These are phyloP conservation scores for Cylas formicarius DNA, from an alignment of 1,140 invertebrate genomes.

Conservation along the genomic window DNA sequence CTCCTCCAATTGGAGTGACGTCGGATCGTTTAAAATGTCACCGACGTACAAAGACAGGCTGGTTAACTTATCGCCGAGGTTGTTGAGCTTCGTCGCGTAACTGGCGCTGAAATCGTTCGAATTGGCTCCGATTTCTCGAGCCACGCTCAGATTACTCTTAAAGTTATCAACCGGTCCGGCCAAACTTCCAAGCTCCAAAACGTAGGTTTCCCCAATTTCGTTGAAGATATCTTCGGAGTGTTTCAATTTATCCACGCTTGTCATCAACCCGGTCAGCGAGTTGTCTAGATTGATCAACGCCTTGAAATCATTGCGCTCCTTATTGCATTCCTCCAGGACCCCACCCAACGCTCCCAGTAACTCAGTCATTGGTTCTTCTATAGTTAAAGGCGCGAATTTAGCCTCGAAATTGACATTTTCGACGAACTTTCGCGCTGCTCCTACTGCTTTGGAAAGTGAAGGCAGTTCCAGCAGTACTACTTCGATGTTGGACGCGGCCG, in stretches of 20 bases:
- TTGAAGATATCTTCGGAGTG: conserved; percentile 5
- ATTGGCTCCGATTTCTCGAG: conserved; percentile 18
- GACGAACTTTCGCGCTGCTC: conserved; percentile 1
- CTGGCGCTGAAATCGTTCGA: conserved; percentile 20
- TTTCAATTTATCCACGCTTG: conserved; percentile 1
- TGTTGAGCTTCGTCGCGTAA: conserved; percentile 15
- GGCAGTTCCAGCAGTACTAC: conserved; percentile 17
- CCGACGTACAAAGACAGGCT: conserved; percentile 13
- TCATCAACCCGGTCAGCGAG: conserved; percentile 3
- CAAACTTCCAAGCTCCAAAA: conserved; percentile 12
- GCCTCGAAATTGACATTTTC: conserved; percentile 6
- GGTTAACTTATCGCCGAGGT: conserved; percentile 17
- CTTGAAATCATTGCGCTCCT: conserved; percentile 21
- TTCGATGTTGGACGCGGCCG: conserved; percentile 8
- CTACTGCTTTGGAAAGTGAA: conserved; percentile 10
- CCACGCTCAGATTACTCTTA: conserved; percentile 13
- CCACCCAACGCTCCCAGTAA: conserved; percentile 1
- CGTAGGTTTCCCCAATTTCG: conserved; percentile 7
- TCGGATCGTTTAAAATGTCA: conserved; percentile 11
- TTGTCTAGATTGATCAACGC: conserved; percentile 15
- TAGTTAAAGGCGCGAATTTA: conserved; percentile 4
- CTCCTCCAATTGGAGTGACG: conserved; percentile 8
- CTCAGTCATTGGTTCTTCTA: conserved; percentile 1
- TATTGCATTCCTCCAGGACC: conserved; percentile 16
- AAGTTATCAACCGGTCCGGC: conserved; percentile 11